A percentile compares a stretch with the other conserved stretches of the same genome.
These are phyloP conservation scores for Phrynocephalus guinanensis DNA, from an alignment of 2,797 vertebrate species.

Conservation along the genomic window DNA sequence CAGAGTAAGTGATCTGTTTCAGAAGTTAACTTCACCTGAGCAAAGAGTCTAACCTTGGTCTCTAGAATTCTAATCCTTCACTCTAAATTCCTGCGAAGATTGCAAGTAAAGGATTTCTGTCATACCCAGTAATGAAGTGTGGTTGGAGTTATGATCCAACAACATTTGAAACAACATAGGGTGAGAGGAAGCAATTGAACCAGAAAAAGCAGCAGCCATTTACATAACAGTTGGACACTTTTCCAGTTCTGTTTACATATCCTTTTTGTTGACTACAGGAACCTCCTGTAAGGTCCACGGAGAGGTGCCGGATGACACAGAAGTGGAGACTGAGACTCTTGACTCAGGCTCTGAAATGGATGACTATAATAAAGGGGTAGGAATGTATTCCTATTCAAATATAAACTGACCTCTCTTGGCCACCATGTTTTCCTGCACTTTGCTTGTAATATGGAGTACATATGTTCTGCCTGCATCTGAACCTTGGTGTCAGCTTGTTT, in stretches of 20 bases:
- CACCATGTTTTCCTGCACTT: background rate
- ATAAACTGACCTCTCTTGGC: background rate
- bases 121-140: background rate
- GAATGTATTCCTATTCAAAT: background rate
- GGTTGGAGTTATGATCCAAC: background rate
- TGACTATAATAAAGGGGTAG: background rate
- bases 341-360: background rate
- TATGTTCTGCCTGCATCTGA: background rate
- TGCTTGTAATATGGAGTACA: background rate
- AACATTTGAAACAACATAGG: background rate
- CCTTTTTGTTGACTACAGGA: constrained; percentile 9
- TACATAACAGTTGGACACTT: background rate
- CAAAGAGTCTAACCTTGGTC: too few relatives aligned
- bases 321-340: background rate
- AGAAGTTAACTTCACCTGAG: too few relatives aligned
- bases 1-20: too few relatives aligned
- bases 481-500: background rate
- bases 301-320: background rate
- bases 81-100: background rate
- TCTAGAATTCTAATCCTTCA: too few relatives aligned
- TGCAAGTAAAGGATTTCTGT: too few relatives aligned
- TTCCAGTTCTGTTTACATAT: background rate
- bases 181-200: background rate
- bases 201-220: background rate
- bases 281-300: background rate